phyloP scores from a whole-genome alignment of 2,888 invertebrate species.

The Dastarcus helophoroides region DNA sequence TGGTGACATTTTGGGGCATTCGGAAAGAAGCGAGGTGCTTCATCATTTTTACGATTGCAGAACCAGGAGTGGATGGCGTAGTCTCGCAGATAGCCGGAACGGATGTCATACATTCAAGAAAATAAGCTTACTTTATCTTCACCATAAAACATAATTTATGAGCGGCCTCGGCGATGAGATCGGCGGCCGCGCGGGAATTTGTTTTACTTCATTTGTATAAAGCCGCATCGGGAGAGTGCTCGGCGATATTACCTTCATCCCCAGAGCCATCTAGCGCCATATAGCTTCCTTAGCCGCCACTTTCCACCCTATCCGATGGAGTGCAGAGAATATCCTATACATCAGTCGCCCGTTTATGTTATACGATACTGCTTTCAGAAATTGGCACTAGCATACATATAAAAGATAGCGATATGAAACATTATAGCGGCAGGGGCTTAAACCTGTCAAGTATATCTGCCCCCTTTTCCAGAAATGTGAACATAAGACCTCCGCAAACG shows the following conservation, averaged over 20 bases:
- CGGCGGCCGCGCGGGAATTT: slow-evolving; percentile 26
- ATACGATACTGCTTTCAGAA: slow-evolving; percentile 30
- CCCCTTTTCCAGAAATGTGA: slow-evolving; percentile 26
- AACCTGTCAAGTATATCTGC: slow-evolving; percentile 28
- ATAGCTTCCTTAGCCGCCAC: slow-evolving; percentile 27
- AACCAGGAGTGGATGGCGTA: slow-evolving; percentile 25
- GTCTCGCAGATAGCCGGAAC: slow-evolving; percentile 30
- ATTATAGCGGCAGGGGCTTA: slow-evolving; percentile 31
- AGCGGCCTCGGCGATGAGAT: slow-evolving; percentile 30
- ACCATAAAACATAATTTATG: slow-evolving; percentile 38
- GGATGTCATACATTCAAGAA: slow-evolving; percentile 38
- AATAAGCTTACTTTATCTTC: slow-evolving; percentile 39
- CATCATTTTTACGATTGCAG: slow-evolving; percentile 29
- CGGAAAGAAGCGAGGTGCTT: slow-evolving; percentile 17
- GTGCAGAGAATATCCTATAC: slow-evolving; percentile 28
- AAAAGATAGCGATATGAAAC: slow-evolving; percentile 32
- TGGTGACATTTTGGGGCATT: slow-evolving; percentile 19
- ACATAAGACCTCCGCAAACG: slow-evolving; percentile 22
- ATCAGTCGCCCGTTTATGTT: slow-evolving; percentile 25
- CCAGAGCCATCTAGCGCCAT: slow-evolving; percentile 25
- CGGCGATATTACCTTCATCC: slow-evolving; percentile 28
- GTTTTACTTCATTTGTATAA: slow-evolving; percentile 31
- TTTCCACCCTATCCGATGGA: slow-evolving; percentile 29
- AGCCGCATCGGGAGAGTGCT: slow-evolving; percentile 22
- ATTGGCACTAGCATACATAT: slow-evolving; percentile 31